Evolutionary conservation across 2,797 vertebrate species (phyloP).

Genomic region (Toxotes lorentzi): DNA sequence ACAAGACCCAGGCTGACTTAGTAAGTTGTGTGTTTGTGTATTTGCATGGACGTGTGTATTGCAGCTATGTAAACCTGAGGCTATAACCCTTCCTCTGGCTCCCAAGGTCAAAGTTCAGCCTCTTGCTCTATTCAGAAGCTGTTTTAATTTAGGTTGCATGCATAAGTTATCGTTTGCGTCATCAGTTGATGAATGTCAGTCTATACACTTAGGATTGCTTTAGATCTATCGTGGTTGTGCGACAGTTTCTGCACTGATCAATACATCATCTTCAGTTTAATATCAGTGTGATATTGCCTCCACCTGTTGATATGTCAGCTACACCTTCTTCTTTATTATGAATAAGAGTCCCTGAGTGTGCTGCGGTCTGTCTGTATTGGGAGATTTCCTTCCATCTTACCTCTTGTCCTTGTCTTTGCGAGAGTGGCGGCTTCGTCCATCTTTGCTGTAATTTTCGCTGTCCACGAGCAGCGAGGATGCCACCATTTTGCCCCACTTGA

Average conservation of each 20-base stretch:
- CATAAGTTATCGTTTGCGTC: constrained; percentile 15
- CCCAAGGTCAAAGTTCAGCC: constrained; percentile 32
- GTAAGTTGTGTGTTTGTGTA: constrained; percentile 10
- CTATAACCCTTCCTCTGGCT: constrained; percentile 23
- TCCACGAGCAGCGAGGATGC: constrained; percentile 82
- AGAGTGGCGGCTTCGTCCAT: constrained; percentile 87
- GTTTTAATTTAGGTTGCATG: constrained; percentile 19
- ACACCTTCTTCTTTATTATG: neutral
- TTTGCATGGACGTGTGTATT: neutral
- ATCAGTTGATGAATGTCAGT: constrained; percentile 6
- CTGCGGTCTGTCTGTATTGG: neutral
- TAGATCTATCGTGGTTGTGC: constrained; percentile 1
- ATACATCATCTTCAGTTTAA: constrained; percentile 6
- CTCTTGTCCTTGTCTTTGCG: constrained; percentile 94
- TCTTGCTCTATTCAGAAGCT: constrained; percentile 14
- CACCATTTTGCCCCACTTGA: constrained; percentile 91
- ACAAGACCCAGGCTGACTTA: neutral
- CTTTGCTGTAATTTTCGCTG: constrained; percentile 90
- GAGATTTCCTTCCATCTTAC: constrained; percentile 73
- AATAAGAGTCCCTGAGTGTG: neutral
- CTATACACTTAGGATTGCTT: constrained; percentile 6
- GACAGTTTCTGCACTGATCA: neutral
- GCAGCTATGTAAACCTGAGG: constrained; percentile 39
- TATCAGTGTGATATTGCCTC: neutral
- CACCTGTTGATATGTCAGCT: neutral